Conservation (phyloP, 1,140 invertebrate genomes). For the Oreohelix idahoensis region DNA sequence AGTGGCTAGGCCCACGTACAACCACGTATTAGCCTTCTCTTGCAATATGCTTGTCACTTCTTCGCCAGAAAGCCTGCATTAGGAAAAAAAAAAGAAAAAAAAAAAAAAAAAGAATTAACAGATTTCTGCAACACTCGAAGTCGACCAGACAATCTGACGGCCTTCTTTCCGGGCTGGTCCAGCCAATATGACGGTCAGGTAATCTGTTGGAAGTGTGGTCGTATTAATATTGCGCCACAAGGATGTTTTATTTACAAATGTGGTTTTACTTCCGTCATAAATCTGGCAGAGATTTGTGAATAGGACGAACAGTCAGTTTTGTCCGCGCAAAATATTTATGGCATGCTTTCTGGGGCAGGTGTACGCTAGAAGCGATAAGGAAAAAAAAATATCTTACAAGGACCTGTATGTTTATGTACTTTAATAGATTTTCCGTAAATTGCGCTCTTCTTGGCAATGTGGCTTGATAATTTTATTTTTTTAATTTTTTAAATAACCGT, state of each 20-base stretch:
- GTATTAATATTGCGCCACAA: not conserved
- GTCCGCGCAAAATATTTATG: not conserved
- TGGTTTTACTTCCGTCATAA: not conserved
- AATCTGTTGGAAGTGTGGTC: not conserved
- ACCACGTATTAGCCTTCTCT: no score
- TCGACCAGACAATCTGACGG: not conserved
- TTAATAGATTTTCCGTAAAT: no score
- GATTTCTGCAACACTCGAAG: not conserved
- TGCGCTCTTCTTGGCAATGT: no score
- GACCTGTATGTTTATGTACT: not conserved
- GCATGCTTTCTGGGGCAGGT: not conserved
- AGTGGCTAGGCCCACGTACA: no score
- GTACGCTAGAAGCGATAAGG: not conserved
- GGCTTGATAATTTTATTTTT: no score
- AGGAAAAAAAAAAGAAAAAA: no score
- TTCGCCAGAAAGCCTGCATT: no score
- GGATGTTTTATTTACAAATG: not conserved
- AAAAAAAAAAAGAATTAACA: not conserved
- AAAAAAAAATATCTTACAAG: not conserved
- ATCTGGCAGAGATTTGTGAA: not conserved
- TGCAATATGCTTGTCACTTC: no score
- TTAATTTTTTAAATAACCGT: no score
- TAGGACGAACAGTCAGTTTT: no score
- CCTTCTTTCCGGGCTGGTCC: not conserved
- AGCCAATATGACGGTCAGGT: not conserved